These are phyloP conservation scores for Amphipoea lucens DNA, from an alignment of 2,888 invertebrate species.

Conservation along the genomic window DNA sequence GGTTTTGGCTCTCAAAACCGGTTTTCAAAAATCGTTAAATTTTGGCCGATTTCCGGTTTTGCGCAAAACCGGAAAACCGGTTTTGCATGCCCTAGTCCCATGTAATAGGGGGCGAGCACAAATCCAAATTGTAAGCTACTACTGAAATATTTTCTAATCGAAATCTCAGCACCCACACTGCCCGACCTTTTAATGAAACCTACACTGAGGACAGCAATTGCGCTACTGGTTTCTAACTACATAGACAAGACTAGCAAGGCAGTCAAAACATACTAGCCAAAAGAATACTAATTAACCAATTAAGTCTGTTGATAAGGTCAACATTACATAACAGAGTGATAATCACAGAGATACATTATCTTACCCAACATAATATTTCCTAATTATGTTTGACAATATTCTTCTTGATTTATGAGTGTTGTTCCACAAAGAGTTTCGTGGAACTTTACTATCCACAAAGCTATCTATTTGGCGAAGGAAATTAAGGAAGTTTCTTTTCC, in stretches of 20 bases:
- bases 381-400: slow-evolving; percentile 42
- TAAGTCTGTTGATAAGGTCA: not conserved
- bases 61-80: no score
- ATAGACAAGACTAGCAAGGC: not conserved
- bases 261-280: not conserved
- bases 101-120: not conserved
- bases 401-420: slow-evolving; percentile 51
- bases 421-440: slow-evolving; percentile 64
- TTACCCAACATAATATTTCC: not conserved
- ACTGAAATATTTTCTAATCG: not conserved
- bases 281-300: not conserved
- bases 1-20: no score
- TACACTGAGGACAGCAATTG: not conserved
- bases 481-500: slow-evolving; percentile 71
- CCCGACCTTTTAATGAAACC: not conserved
- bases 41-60: no score
- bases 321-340: slow-evolving; percentile 20
- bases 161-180: not conserved
- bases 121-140: not conserved
- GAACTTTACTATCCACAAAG: slow-evolving; percentile 65
- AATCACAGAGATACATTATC: slow-evolving; percentile 16
- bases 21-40: no score
- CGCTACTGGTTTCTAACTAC: not conserved
- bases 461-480: slow-evolving; percentile 69
- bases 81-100: no score